These are phyloP conservation scores for Heterodera carotae DNA, from an alignment of 1,140 invertebrate genomes.

Conservation along the genomic window DNA sequence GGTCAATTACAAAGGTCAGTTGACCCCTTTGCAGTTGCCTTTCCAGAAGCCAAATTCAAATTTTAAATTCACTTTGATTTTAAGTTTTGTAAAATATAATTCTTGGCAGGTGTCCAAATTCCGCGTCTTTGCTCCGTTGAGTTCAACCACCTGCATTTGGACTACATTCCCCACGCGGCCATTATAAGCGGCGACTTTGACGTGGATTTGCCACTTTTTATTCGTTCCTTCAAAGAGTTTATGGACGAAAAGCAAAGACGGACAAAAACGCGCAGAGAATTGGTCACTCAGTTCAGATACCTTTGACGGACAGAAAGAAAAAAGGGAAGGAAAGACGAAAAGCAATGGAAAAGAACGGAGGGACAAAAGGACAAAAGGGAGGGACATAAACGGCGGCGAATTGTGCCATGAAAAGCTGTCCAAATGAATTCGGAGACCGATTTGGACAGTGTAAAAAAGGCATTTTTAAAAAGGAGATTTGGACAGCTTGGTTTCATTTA, in stretches of 20 bases:
- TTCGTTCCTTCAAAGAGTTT: slow-evolving; percentile 54
- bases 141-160: slow-evolving; percentile 46
- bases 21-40: neutral
- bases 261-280: slow-evolving; percentile 37
- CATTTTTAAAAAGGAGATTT: too few relatives aligned
- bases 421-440: too few relatives aligned
- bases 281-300: slow-evolving; percentile 37
- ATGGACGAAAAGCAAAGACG: slow-evolving; percentile 44
- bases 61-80: too few relatives aligned
- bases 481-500: too few relatives aligned
- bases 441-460: neutral
- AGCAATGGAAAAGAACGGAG: too few relatives aligned
- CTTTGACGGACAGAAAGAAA: slow-evolving; percentile 14
- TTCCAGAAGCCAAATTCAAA: too few relatives aligned
- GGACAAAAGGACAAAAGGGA: too few relatives aligned
- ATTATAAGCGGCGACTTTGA: slow-evolving; percentile 51
- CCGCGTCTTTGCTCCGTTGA: slow-evolving; percentile 52
- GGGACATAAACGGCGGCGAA: too few relatives aligned
- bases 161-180: slow-evolving; percentile 50
- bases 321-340: neutral
- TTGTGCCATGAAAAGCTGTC: too few relatives aligned
- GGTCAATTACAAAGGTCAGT: slow-evolving; percentile 52
- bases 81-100: too few relatives aligned
- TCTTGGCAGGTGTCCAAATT: slow-evolving; percentile 47
- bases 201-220: slow-evolving; percentile 49